A percentile compares a stretch with the other conserved stretches of the same genome.
Evolutionary conservation across 2,888 invertebrate genomes (phyloP).

Genomic region (Strigamia maritima): DNA sequence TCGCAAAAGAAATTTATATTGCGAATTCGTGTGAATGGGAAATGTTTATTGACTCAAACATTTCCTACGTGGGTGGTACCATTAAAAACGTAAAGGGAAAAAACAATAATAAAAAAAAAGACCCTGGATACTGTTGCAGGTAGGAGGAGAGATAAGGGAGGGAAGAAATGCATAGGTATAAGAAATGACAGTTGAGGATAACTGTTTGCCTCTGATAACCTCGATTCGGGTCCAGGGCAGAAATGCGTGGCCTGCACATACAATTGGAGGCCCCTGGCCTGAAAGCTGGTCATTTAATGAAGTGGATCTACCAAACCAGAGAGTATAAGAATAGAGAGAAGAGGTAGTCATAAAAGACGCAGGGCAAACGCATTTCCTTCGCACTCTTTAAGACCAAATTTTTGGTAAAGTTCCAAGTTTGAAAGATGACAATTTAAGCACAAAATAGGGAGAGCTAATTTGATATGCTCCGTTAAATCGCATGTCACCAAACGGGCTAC

Average conservation of each 20-base stretch:
- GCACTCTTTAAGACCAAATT: slow-evolving; percentile 21
- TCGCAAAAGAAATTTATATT: background rate
- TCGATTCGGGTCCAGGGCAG: slow-evolving; percentile 24
- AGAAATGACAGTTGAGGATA: slow-evolving; percentile 34
- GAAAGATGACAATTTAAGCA: slow-evolving; percentile 27
- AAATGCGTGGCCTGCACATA: slow-evolving; percentile 32
- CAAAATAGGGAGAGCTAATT: slow-evolving; percentile 24
- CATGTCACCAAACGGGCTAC: background rate
- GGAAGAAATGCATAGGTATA: slow-evolving; percentile 22
- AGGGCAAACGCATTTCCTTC: slow-evolving; percentile 15
- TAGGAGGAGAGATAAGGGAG: background rate
- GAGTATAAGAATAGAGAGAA: background rate
- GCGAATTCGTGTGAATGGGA: slow-evolving; percentile 7
- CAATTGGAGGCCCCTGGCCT: slow-evolving; percentile 27
- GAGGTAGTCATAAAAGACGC: slow-evolving; percentile 17
- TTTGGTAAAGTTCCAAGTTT: slow-evolving; percentile 24
- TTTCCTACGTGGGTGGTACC: background rate
- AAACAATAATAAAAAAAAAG: background rate
- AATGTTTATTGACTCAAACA: slow-evolving; percentile 28
- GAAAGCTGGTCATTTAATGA: slow-evolving; percentile 32
- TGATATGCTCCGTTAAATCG: slow-evolving; percentile 29
- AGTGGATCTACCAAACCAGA: slow-evolving; percentile 20
- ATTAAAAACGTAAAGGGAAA: background rate
- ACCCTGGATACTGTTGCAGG: background rate
- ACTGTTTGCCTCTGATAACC: slow-evolving; percentile 32